These are phyloP conservation scores for Polietes domitor DNA, from an alignment of 2,888 invertebrate species.

Conservation along the genomic window DNA sequence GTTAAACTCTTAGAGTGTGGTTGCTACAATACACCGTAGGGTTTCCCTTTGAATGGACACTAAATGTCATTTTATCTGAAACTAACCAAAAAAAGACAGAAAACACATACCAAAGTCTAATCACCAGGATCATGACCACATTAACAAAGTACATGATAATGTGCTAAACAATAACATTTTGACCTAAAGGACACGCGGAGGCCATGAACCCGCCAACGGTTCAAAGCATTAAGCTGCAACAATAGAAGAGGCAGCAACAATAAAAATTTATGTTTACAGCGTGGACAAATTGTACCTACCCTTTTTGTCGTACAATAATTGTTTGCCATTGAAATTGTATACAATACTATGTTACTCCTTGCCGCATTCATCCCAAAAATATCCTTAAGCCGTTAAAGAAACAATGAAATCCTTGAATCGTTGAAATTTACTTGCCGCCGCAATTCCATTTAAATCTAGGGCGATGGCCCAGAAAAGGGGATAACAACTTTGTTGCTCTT, in stretches of 20 bases:
- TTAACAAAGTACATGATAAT: not conserved
- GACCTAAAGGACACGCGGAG: not conserved
- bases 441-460: not conserved
- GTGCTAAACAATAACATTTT: not conserved
- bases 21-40: too few species aligned
- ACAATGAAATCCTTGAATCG: not conserved
- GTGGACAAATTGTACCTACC: not conserved
- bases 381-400: not conserved
- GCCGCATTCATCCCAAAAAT: not conserved
- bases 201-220: not conserved
- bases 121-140: not conserved
- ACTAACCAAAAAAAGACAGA: too few species aligned
- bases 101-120: not conserved
- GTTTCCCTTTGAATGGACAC: too few species aligned
- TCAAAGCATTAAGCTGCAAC: not conserved
- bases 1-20: too few species aligned
- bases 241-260: not conserved
- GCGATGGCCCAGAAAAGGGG: not conserved
- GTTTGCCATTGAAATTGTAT: not conserved
- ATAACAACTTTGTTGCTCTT: not conserved
- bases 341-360: not conserved
- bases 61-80: too few species aligned
- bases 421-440: not conserved
- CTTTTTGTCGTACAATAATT: constrained; percentile 3
- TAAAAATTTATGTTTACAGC: not conserved